These are phyloP conservation scores for Periphyllus acericola DNA, from an alignment of 2,888 invertebrate species.

Conservation along the genomic window DNA sequence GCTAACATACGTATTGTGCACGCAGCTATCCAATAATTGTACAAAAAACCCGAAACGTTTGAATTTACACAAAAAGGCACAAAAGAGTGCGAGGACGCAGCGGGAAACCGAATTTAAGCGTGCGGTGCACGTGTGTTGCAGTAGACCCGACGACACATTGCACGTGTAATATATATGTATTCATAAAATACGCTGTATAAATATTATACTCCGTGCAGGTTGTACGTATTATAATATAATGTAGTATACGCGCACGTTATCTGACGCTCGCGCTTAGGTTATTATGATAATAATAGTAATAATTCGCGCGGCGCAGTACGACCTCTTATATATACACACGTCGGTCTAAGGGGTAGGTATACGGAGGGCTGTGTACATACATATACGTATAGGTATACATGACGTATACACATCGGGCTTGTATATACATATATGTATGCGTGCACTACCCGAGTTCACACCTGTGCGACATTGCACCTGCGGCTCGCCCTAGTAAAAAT, in stretches of 20 bases:
- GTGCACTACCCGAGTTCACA: constrained; percentile 40
- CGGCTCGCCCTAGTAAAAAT: constrained; percentile 50
- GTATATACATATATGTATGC: background rate
- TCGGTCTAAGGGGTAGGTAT: background rate
- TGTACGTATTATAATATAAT: background rate
- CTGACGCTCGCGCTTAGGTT: background rate
- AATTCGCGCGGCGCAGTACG: background rate
- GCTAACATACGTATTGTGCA: too few species aligned
- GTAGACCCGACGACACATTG: background rate
- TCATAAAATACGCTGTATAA: too few species aligned
- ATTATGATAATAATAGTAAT: background rate
- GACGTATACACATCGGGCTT: background rate
- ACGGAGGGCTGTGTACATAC: background rate
- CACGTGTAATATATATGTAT: too few species aligned
- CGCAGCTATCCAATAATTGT: too few species aligned
- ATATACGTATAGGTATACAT: background rate
- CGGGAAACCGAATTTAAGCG: too few species aligned
- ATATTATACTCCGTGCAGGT: too few species aligned
- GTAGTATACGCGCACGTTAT: background rate
- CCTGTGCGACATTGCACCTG: constrained; percentile 56
- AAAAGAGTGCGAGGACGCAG: too few species aligned
- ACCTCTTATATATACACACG: background rate
- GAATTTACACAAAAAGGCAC: too few species aligned
- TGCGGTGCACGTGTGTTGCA: background rate
- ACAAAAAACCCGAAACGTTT: too few species aligned